Conservation (phyloP, 2,113 vertebrate genomes). For the Toxotes chatareus region DNA sequence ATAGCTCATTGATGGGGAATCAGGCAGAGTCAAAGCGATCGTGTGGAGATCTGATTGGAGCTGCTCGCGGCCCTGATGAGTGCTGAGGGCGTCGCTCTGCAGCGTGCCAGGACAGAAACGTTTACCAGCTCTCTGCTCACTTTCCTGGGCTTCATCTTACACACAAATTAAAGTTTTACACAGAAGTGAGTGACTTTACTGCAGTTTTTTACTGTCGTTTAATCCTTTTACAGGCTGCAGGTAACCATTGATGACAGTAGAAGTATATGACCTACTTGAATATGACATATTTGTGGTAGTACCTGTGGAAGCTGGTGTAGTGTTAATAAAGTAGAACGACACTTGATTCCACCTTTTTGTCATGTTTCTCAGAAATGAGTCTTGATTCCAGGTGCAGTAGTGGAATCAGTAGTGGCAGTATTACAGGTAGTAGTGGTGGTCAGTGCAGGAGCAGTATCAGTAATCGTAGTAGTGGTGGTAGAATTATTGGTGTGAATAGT, state of each 20-base stretch:
- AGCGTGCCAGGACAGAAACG: background rate
- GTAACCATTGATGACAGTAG: too few species aligned
- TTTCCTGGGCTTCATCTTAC: background rate
- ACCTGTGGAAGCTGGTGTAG: background rate
- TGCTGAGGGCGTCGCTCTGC: constrained; percentile 15
- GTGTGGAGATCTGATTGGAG: constrained; percentile 16
- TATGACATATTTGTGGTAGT: background rate
- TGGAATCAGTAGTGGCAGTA: too few species aligned
- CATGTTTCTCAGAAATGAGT: too few species aligned
- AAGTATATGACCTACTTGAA: too few species aligned
- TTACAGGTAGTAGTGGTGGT: background rate
- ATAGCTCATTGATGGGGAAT: constrained; percentile 68
- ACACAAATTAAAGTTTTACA: constrained; percentile 19
- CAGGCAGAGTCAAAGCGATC: constrained; percentile 23
- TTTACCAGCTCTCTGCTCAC: background rate
- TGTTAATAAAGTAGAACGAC: background rate
- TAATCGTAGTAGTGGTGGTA: background rate
- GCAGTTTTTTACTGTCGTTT: too few species aligned
- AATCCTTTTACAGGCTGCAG: background rate
- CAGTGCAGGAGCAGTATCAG: too few species aligned
- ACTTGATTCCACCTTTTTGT: too few species aligned
- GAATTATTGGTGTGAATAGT: too few species aligned
- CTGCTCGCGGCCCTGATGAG: constrained; percentile 9
- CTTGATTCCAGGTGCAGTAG: too few species aligned
- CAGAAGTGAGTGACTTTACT: too few species aligned